Base-by-base conservation (phyloP, 64 coral and sea anemone genomes). In the Cladopsammia gracilis region DNA sequence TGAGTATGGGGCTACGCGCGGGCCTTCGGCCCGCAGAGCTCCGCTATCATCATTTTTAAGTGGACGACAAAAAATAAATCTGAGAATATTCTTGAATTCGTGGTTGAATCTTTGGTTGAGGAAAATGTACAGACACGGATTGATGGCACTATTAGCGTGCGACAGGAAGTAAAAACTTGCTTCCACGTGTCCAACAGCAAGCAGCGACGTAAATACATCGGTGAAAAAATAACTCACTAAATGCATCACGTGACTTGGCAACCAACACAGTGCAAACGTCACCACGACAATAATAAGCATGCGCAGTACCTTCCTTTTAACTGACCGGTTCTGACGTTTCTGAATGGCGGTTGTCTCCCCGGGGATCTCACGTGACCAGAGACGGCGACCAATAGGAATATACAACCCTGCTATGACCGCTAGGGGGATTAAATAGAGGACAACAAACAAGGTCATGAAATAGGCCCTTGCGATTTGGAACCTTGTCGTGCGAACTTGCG, bases 231-330 rank as follows among this genome's bases (percentile, higher is more conserved):
- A 97, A 7, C 19, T 71, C 10, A 94, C 2, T 5, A 97, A 78
- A 48, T 97, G 95, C 87, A 97, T 97, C 0, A 97, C 22, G 14
- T 97, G 95, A 20, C 83, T 88, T 4, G 95, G 95, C 15, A 97
- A 60, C 95, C 95, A 97, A 61, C 95, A 97, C 6, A 97, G 65
- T 4, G 87, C 80, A 71, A 97, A 97, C 9, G 79, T 68, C 44
- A 89, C 50, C 13, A 97, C 95, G 0, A 97, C 87, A 13, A 97
- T 90, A 26, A 93, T 97, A 7, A 97, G 91, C 91, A 97, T 97
- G 25, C 91, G 79, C 74, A 97, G 62, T 24, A 94, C 91, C 42
- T 94, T 97, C 10, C 92, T 64, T 57, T 97, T 97, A n/a, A 87
- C 86, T 19, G 52, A 65, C 75, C 62, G 56, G 5, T 79, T 88